Conservation (phyloP, 2,888 invertebrate species). For the Tromatobia lineatoria region DNA sequence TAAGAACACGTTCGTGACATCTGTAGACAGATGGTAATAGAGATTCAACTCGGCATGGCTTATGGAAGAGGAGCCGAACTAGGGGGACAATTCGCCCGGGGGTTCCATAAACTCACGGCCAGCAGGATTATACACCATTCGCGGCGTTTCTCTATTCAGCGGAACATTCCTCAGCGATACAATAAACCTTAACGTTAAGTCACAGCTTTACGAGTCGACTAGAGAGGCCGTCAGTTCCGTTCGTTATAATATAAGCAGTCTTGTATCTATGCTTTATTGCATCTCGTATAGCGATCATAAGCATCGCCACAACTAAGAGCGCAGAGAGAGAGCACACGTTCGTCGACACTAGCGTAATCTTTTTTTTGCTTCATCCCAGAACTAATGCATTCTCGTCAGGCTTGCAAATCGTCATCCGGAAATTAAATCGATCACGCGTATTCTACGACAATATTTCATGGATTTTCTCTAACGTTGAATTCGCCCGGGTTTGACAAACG, state of each 20-base stretch:
- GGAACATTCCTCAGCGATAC: conserved; percentile 50
- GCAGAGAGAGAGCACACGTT: neutral
- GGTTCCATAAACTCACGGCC: conserved; percentile 57
- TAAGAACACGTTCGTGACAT: conserved; percentile 62
- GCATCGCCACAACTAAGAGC: neutral
- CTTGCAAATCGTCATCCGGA: conserved; percentile 49
- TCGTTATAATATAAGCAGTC: conserved; percentile 37
- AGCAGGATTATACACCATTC: conserved; percentile 22
- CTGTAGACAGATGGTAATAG: conserved; percentile 62
- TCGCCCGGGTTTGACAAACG: conserved; percentile 50
- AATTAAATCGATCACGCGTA: conserved; percentile 37
- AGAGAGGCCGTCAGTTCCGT: conserved; percentile 8
- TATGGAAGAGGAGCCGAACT: conserved; percentile 31
- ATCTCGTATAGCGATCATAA: conserved; percentile 28
- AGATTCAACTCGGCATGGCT: conserved; percentile 56
- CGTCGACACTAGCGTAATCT: neutral
- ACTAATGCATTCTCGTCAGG: conserved; percentile 28
- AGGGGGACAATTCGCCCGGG: conserved; percentile 14
- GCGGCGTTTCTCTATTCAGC: conserved; percentile 53
- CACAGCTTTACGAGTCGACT: conserved; percentile 60
- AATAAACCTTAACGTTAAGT: conserved; percentile 55
- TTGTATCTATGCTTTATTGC: conserved; percentile 11
- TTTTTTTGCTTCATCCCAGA: conserved; percentile 13
- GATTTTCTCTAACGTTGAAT: conserved; percentile 37
- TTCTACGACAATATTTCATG: conserved; percentile 36